phyloP scores from a whole-genome alignment of 2,888 invertebrate species.

The Melinaea menophilus region DNA sequence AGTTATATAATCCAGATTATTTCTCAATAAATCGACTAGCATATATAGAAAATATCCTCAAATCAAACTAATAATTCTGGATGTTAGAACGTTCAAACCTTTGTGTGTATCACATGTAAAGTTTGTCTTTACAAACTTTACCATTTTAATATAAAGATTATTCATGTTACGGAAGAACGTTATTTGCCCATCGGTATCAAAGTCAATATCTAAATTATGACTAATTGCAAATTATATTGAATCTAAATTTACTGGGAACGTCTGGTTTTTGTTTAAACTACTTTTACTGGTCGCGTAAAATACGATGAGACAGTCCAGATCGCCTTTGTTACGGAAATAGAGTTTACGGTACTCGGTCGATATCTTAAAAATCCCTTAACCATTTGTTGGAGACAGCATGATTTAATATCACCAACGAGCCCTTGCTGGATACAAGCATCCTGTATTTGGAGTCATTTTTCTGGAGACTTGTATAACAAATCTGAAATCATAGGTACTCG shows the following conservation, averaged over 20 bases:
- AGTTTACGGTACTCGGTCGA: conserved; percentile 22
- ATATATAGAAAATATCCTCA: too few species aligned
- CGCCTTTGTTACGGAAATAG: conserved; percentile 43
- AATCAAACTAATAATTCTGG: too few species aligned
- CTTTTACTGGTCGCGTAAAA: conserved; percentile 41
- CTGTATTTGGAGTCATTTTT: too few species aligned
- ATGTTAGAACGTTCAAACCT: too few species aligned
- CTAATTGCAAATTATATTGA: conserved; percentile 13
- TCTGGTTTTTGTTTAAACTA: conserved; percentile 36
- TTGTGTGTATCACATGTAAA: too few species aligned
- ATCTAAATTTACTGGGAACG: conserved; percentile 28
- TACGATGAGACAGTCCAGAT: conserved; percentile 42
- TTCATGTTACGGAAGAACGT: neutral
- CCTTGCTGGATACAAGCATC: too few species aligned
- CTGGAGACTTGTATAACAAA: too few species aligned
- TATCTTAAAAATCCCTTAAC: conserved; percentile 7
- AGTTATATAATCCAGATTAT: too few species aligned
- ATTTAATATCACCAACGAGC: too few species aligned
- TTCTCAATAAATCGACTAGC: too few species aligned
- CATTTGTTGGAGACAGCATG: neutral
- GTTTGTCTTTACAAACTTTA: neutral
- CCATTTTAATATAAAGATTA: neutral
- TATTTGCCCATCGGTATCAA: neutral
- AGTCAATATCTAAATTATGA: neutral
- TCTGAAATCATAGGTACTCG: too few species aligned